phyloP scores from a whole-genome alignment of 2,888 invertebrate species.

The Phytoseiulus persimilis region DNA sequence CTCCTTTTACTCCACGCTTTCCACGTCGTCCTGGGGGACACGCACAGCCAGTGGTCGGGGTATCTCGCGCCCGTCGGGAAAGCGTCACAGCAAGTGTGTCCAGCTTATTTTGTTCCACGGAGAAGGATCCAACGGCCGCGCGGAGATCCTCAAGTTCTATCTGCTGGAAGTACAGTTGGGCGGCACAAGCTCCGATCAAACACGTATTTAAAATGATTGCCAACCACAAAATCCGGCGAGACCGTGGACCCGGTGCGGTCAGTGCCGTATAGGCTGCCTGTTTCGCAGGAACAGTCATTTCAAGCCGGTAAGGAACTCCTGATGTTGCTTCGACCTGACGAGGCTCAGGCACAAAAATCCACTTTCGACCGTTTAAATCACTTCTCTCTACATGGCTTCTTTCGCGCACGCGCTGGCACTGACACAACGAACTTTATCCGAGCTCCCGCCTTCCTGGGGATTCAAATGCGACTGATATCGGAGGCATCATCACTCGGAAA shows the following conservation, averaged over 20 bases:
- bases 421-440: background rate
- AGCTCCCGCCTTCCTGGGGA: background rate
- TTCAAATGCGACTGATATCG: background rate
- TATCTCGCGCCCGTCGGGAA: slow-evolving; percentile 22
- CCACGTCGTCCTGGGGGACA: slow-evolving; percentile 32
- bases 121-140: slow-evolving; percentile 27
- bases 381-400: background rate
- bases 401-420: background rate
- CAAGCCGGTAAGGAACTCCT: background rate
- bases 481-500: background rate
- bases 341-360: background rate
- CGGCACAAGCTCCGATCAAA: slow-evolving; percentile 9
- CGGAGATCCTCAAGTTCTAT: background rate
- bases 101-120: slow-evolving; percentile 19
- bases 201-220: slow-evolving; percentile 14
- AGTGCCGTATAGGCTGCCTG: slow-evolving; percentile 33
- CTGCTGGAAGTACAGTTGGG: slow-evolving; percentile 9
- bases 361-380: background rate
- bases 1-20: slow-evolving; percentile 20
- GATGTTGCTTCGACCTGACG: background rate
- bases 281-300: slow-evolving; percentile 20
- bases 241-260: slow-evolving; percentile 16
- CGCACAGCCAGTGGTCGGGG: slow-evolving; percentile 22
- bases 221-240: slow-evolving; percentile 29
- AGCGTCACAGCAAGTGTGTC: slow-evolving; percentile 12